Evolutionary conservation across 1,140 invertebrate species (phyloP).

Genomic region (Camponotus pennsylvanicus): DNA sequence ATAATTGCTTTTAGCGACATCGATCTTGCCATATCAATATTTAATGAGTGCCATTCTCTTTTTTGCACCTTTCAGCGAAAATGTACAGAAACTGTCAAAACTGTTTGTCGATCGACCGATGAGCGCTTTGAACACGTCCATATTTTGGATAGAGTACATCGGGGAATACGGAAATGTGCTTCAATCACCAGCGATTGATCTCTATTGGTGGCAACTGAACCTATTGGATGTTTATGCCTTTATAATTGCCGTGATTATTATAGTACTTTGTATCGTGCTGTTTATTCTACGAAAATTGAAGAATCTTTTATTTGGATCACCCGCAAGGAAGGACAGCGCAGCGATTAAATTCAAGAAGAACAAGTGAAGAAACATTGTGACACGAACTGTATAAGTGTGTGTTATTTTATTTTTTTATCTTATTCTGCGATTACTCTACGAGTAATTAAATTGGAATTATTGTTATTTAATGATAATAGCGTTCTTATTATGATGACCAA

Average conservation of each 20-base stretch:
- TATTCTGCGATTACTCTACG: no score
- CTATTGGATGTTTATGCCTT: slow-evolving; percentile 81
- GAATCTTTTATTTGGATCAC: not conserved
- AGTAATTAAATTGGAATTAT: no score
- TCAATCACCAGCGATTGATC: slow-evolving; percentile 77
- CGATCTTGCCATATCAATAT: not conserved
- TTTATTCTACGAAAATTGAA: slow-evolving; percentile 47
- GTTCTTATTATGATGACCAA: no score
- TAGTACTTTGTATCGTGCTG: slow-evolving; percentile 7
- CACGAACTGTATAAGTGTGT: not conserved
- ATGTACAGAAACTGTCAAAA: slow-evolving; percentile 74
- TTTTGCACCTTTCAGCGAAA: slow-evolving; percentile 58
- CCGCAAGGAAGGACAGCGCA: not conserved
- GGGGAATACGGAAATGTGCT: slow-evolving; percentile 81
- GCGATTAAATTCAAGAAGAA: slow-evolving; percentile 57
- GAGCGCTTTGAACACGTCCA: slow-evolving; percentile 79
- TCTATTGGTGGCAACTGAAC: slow-evolving; percentile 81
- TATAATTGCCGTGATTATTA: slow-evolving; percentile 3
- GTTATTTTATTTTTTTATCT: not conserved
- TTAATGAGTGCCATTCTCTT: not conserved
- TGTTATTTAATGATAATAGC: no score
- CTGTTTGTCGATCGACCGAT: slow-evolving; percentile 83
- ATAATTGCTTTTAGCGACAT: not conserved
- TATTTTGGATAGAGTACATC: slow-evolving; percentile 86
- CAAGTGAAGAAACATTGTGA: slow-evolving; percentile 10